These are phyloP conservation scores for Odontomyia ornata DNA, from an alignment of 2,888 invertebrate species.

Conservation along the genomic window DNA sequence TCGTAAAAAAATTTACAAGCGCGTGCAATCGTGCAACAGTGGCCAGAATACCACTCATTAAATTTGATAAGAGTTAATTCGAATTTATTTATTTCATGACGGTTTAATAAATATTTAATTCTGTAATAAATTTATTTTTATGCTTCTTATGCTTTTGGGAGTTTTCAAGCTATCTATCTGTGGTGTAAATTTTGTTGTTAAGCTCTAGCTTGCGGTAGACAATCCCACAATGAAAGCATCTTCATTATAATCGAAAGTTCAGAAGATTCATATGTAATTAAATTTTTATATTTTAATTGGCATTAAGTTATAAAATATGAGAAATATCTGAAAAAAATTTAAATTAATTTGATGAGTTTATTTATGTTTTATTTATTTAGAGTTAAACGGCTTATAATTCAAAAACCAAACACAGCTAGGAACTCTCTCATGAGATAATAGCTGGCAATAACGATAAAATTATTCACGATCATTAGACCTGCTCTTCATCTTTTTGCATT, in stretches of 20 bases:
- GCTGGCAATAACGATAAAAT: no score
- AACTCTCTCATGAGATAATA: no score
- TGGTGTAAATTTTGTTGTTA: no score
- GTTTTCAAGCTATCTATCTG: no score
- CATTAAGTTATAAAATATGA: no score
- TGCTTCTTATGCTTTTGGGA: no score
- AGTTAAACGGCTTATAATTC: background rate
- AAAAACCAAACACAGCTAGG: background rate
- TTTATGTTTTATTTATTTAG: background rate
- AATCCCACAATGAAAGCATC: constrained; percentile 17
- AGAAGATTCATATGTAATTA: background rate
- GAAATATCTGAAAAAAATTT: no score
- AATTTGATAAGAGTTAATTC: background rate
- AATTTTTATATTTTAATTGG: no score
- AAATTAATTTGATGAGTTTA: no score
- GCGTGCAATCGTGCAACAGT: background rate
- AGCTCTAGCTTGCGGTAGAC: constrained; percentile 29
- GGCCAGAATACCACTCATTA: background rate
- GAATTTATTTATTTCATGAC: background rate
- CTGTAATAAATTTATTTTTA: no score
- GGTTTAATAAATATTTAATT: background rate
- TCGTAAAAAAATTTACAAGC: background rate
- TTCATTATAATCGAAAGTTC: background rate
- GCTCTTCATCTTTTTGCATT: no score
- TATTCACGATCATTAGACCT: no score